Evolutionary conservation across 2,113 vertebrate genomes (phyloP).

Genomic region (Tetraodon nigroviridis): DNA sequence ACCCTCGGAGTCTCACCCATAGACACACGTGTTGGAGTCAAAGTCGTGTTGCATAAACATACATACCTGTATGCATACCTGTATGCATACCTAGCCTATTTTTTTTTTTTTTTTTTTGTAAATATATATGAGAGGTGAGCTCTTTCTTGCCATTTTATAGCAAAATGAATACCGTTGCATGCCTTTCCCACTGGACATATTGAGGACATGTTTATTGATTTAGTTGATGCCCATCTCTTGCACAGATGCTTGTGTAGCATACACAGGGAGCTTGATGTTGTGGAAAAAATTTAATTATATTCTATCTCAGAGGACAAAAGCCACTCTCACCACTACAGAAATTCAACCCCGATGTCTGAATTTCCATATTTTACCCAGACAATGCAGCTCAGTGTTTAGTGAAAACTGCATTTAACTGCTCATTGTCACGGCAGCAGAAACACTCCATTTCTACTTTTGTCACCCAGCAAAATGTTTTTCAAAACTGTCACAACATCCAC

Average conservation of each 20-base stretch:
- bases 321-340: slow-evolving; percentile 19
- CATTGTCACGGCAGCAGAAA: neutral
- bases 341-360: slow-evolving; percentile 20
- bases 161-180: neutral
- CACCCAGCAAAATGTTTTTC: slow-evolving; percentile 19
- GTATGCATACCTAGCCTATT: no score
- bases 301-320: slow-evolving; percentile 25
- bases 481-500: slow-evolving; percentile 29
- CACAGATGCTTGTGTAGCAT: slow-evolving; percentile 1
- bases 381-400: slow-evolving; percentile 2
- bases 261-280: slow-evolving; percentile 38
- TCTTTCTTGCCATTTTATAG: neutral
- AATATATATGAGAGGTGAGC: neutral
- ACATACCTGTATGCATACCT: no score
- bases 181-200: no score
- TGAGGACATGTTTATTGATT: slow-evolving; percentile 44
- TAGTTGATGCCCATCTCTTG: neutral
- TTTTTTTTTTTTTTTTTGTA: neutral
- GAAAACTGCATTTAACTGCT: slow-evolving; percentile 12
- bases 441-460: slow-evolving; percentile 13
- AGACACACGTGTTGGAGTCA: neutral
- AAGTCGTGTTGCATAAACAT: no score
- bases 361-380: slow-evolving; percentile 22
- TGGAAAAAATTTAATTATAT: slow-evolving; percentile 42
- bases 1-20: neutral